Evolutionary conservation across 2,888 invertebrate genomes (phyloP), one percentile per base, ranked within the genome.

Genomic region (Scotopteryx bipunctaria): DNA sequence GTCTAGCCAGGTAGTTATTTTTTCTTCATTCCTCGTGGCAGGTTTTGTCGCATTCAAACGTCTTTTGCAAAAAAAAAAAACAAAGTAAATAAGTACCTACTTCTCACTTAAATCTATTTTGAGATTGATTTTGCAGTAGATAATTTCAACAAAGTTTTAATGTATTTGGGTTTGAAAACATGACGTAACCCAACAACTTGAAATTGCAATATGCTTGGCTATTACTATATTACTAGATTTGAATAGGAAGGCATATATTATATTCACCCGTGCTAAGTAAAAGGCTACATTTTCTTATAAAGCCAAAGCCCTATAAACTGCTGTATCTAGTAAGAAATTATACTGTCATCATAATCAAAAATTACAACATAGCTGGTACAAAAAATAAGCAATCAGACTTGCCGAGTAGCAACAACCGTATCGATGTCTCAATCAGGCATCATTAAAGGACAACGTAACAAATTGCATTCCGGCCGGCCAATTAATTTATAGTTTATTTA

Each of bases 401-500:
- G 41, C 38, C 55, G 49, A 56, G 53, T 55, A 59, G 51, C 51
- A 14, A 49, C 38, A 25, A 47, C 59, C 55, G 45, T 57, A 64
- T 70, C 63, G 61, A 68, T 65, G 63, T 68, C 68, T 73, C 67
- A 69, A 73, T 73, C 69, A 71, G 63, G 63, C 46, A 66, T 74
- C 67, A 72, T 73, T 74, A 72, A 66, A 69, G 67, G 62, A 69
- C 63, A 55, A 65, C 66, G 59, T 60, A 59, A 73, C 71, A 71
- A 68, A 73, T 73, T 73, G 66, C 69, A 71, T 74, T 71, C 72
- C 69, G 55, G 61, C 60, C 64, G 54, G 68, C 67, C 71, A 73
- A 75, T 75, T 73, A 73, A 72, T 73, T 69, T 66, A 69, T 71
- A 65, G 58, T 66, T 65, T 72, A 67, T 63, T 66, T 68, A 69